Conservation (phyloP, 2,797 vertebrate genomes). For the Eidolon dupreanum region DNA sequence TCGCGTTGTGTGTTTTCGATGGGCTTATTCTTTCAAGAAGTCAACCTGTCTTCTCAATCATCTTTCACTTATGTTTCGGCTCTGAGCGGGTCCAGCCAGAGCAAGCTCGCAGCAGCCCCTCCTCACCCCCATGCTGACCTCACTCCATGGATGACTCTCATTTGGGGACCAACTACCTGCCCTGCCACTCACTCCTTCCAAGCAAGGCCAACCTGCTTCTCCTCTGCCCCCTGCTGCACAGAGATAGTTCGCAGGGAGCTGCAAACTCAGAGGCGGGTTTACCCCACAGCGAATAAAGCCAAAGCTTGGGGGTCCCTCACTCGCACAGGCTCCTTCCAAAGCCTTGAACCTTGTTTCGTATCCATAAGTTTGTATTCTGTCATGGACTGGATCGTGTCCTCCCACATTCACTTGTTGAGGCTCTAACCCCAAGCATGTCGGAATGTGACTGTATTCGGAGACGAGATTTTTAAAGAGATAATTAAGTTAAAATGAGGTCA, state of each 20-base stretch:
- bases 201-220: rapidly evolving
- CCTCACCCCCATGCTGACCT: neutral
- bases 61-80: neutral
- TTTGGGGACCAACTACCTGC: rapidly evolving
- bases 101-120: neutral
- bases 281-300: neutral
- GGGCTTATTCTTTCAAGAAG: neutral
- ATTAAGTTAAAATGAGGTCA: neutral
- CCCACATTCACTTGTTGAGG: neutral
- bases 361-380: neutral
- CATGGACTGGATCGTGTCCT: neutral
- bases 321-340: neutral
- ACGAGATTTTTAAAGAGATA: neutral
- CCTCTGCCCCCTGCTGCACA: no score
- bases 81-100: neutral
- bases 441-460: neutral
- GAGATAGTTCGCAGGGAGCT: neutral
- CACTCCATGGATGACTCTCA: rapidly evolving
- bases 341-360: neutral
- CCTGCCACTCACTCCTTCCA: neutral
- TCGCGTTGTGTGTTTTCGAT: neutral
- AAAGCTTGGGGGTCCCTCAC: neutral
- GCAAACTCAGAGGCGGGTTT: neutral
- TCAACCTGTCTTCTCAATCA: neutral
- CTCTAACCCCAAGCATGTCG: neutral